A percentile compares a stretch with the other conserved stretches of the same genome.
phyloP scores from a whole-genome alignment of 2,888 invertebrate genomes.

The Dysmachus trigonus region DNA sequence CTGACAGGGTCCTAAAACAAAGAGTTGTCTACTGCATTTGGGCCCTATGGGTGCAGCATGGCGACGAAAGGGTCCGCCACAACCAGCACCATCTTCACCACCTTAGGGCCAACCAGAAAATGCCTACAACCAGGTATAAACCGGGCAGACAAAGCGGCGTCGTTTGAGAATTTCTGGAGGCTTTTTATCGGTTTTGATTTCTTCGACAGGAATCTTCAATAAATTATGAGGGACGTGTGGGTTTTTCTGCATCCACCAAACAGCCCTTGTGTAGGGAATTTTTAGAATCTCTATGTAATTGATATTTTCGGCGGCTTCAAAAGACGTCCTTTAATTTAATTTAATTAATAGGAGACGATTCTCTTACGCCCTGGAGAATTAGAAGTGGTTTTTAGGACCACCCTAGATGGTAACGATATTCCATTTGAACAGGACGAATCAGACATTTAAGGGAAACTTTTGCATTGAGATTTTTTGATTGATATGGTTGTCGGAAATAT shows the following conservation, averaged over 20 bases:
- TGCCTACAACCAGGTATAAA: not conserved
- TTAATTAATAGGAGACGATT: constrained; percentile 3
- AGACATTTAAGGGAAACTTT: not conserved
- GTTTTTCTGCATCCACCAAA: constrained; percentile 3
- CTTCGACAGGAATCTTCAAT: constrained; percentile 46
- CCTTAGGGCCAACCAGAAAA: not conserved
- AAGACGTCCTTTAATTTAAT: not conserved
- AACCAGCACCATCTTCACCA: not conserved
- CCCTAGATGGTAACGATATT: not conserved
- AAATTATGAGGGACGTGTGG: constrained; percentile 43
- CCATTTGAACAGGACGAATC: not conserved
- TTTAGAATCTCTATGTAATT: constrained; percentile 10
- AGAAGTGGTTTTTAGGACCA: not conserved
- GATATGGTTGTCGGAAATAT: no score
- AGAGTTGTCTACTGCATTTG: constrained; percentile 15
- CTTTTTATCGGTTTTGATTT: constrained; percentile 43
- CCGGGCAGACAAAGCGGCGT: constrained; percentile 44
- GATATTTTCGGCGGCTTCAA: constrained; percentile 31
- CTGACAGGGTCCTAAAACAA: constrained; percentile 46
- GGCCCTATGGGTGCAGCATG: not conserved
- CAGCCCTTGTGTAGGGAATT: not conserved
- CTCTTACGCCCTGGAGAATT: not conserved
- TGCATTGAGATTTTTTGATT: no score
- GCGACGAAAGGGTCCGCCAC: not conserved
- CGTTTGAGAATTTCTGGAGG: constrained; percentile 42